Conservation (phyloP, 2,888 invertebrate genomes). For the Eutolmus rufibarbis region DNA sequence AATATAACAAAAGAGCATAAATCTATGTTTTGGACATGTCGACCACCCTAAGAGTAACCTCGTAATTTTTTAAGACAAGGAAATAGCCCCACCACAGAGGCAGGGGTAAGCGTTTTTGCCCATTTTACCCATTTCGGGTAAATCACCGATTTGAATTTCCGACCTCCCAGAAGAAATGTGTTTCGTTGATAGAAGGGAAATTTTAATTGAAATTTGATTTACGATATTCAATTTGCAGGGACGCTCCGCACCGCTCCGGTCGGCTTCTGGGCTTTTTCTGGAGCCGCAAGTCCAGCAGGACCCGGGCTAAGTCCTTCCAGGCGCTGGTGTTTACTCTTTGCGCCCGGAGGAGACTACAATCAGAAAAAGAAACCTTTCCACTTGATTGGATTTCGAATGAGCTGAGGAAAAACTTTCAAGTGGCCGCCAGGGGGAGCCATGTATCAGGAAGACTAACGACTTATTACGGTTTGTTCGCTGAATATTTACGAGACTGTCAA, state of each 20-base stretch:
- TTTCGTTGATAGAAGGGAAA: slow-evolving; percentile 46
- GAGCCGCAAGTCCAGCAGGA: not conserved
- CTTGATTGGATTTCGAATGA: slow-evolving; percentile 38
- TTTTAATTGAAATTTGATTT: slow-evolving; percentile 54
- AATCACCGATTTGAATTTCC: slow-evolving; percentile 33
- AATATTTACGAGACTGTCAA: slow-evolving; percentile 38
- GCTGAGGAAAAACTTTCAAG: slow-evolving; percentile 22
- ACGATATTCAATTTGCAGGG: slow-evolving; percentile 51
- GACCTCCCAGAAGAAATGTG: slow-evolving; percentile 25
- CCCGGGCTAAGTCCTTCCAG: slow-evolving; percentile 12
- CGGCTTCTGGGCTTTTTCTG: slow-evolving; percentile 25
- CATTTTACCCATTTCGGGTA: not conserved
- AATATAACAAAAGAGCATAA: not conserved
- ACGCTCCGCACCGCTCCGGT: slow-evolving; percentile 45
- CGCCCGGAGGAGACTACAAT: not conserved
- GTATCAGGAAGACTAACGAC: slow-evolving; percentile 34
- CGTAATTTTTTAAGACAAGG: not conserved
- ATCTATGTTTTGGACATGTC: not conserved
- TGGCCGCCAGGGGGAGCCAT: not conserved
- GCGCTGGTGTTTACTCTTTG: slow-evolving; percentile 28
- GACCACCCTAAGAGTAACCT: not conserved
- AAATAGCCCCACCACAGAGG: not conserved
- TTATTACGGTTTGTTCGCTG: slow-evolving; percentile 24
- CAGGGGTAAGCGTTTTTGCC: not conserved
- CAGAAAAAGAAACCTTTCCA: slow-evolving; percentile 36